Conservation (phyloP, 2,797 vertebrate species). For the Sebastes kiyomatsui region DNA sequence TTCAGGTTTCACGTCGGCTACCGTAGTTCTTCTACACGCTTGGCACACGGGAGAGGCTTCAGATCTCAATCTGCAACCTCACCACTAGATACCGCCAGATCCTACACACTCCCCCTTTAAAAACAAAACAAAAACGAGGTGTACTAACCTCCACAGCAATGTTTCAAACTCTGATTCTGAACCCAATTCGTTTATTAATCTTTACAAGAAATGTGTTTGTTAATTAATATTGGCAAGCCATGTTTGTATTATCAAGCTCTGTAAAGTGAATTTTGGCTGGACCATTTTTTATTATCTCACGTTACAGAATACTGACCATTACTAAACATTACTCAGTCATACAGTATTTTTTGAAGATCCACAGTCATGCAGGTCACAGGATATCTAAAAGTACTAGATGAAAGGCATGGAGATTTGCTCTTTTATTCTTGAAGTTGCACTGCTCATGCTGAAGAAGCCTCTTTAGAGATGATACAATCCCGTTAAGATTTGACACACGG, state of each 20-base stretch:
- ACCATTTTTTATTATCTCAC: background rate
- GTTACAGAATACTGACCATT: background rate
- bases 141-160: background rate
- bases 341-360: background rate
- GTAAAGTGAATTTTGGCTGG: background rate
- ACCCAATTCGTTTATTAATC: background rate
- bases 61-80: too few species aligned
- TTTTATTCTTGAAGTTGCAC: background rate
- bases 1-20: too few species aligned
- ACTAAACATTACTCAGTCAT: background rate
- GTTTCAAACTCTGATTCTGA: background rate
- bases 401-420: background rate
- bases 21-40: too few species aligned
- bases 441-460: background rate
- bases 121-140: background rate
- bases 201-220: background rate
- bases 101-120: too few species aligned
- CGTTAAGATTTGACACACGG: background rate
- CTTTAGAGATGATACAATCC: background rate
- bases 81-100: too few species aligned
- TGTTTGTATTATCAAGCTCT: background rate
- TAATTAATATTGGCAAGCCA: background rate
- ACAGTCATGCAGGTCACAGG: background rate
- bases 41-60: too few species aligned
- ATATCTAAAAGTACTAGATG: background rate